These are phyloP conservation scores for Drosophila virilis DNA, from an alignment of 1,140 invertebrate genomes.

Conservation along the genomic window DNA sequence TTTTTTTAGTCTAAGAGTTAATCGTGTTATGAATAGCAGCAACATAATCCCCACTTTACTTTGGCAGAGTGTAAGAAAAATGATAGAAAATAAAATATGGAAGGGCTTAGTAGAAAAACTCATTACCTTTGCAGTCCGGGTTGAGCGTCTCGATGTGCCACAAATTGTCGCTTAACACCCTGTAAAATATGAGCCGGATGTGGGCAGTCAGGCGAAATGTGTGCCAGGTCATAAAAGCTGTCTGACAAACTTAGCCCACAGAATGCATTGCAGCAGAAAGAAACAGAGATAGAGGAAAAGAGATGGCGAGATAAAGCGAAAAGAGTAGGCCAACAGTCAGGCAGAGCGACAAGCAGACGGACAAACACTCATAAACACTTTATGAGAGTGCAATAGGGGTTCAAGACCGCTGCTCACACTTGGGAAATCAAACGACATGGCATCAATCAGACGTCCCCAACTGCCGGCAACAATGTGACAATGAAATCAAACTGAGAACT, in stretches of 20 bases:
- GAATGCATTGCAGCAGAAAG: conserved; percentile 31
- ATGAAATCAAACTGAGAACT: conserved; percentile 70
- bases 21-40: conserved; percentile 23
- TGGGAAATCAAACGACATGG: conserved; percentile 76
- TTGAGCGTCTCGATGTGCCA: conserved; percentile 52
- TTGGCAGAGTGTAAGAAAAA: conserved; percentile 18
- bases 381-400: conserved; percentile 61
- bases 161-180: conserved; percentile 77
- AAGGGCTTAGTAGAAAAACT: conserved; percentile 44
- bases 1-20: conserved; percentile 9
- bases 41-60: conserved; percentile 13
- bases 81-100: conserved; percentile 28
- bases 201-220: conserved; percentile 31
- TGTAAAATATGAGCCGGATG: conserved; percentile 72
- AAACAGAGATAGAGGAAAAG: not conserved
- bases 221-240: conserved; percentile 61
- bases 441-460: conserved; percentile 50
- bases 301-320: not conserved
- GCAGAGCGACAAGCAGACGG: conserved; percentile 18
- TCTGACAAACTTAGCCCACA: conserved; percentile 41
- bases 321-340: conserved; percentile 2
- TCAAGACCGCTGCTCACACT: conserved; percentile 57
- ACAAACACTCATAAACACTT: conserved; percentile 73
- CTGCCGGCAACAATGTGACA: conserved; percentile 66
- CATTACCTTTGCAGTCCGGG: conserved; percentile 43